These are phyloP conservation scores for Aporophyla nigra DNA, from an alignment of 2,888 invertebrate genomes.

Conservation along the genomic window DNA sequence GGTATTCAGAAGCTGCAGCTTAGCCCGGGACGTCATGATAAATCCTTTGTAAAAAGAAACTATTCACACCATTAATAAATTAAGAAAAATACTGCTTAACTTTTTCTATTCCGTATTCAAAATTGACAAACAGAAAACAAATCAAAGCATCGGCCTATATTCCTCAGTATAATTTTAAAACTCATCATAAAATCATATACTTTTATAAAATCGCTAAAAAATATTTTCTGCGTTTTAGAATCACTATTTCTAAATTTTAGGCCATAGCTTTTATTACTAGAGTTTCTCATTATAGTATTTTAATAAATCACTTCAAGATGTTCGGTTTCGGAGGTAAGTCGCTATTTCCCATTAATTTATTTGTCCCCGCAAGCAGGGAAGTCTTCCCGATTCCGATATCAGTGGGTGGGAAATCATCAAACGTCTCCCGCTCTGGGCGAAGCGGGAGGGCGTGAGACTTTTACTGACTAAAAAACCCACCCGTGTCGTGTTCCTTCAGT, in stretches of 20 bases:
- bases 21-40: background rate
- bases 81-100: background rate
- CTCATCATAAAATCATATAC: constrained; percentile 62
- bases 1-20: background rate
- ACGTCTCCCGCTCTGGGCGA: no score
- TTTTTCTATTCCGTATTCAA: constrained; percentile 42
- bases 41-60: no score
- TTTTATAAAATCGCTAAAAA: constrained; percentile 62
- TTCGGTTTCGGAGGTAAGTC: constrained; percentile 60
- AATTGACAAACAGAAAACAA: constrained; percentile 19
- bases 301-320: constrained; percentile 44
- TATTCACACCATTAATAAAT: background rate
- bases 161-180: constrained; percentile 64
- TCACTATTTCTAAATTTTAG: constrained; percentile 40
- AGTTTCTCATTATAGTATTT: constrained; percentile 36
- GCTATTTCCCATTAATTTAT: background rate
- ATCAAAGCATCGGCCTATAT: background rate
- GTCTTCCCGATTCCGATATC: no score
- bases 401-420: no score
- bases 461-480: no score
- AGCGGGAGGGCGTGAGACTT: no score
- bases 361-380: background rate
- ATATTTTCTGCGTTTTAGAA: constrained; percentile 30
- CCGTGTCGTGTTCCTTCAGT: no score
- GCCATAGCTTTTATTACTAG: constrained; percentile 16